These are phyloP conservation scores for Liodrosophila aerea DNA, from an alignment of 2,888 invertebrate species.

Conservation along the genomic window DNA sequence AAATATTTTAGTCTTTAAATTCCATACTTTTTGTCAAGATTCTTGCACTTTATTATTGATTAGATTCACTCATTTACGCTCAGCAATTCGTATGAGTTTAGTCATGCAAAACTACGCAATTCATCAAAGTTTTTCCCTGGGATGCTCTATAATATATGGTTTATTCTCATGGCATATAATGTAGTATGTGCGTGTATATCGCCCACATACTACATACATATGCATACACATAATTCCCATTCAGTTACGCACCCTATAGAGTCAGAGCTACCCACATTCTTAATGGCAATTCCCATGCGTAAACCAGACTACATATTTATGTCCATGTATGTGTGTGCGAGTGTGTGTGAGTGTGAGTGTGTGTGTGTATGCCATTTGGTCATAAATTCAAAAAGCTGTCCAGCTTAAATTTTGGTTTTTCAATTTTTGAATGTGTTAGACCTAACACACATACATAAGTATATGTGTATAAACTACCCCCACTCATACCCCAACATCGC, in stretches of 20 bases:
- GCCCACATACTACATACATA: background rate
- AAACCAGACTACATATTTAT: conserved; percentile 51
- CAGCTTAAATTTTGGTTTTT: conserved; percentile 76
- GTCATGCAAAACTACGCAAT: conserved; percentile 47
- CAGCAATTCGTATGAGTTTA: conserved; percentile 29
- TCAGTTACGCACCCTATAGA: conserved; percentile 39
- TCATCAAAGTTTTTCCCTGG: conserved; percentile 39
- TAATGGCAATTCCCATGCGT: conserved; percentile 67
- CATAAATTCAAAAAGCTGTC: conserved; percentile 75
- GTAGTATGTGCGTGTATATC: conserved; percentile 7
- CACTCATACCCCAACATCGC: background rate
- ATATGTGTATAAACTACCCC: conserved; percentile 10
- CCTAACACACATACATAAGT: conserved; percentile 6
- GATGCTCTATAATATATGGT: conserved; percentile 42
- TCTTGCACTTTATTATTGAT: conserved; percentile 13
- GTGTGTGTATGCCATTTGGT: conserved; percentile 60
- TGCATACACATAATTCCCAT: conserved; percentile 40
- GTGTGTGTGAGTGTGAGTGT: conserved; percentile 22
- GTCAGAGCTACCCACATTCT: conserved; percentile 29
- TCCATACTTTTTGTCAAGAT: background rate
- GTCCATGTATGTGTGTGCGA: conserved; percentile 17
- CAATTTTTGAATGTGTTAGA: conserved; percentile 71
- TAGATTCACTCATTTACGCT: conserved; percentile 18
- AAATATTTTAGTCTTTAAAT: too few species aligned
- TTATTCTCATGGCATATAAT: conserved; percentile 44